Base-by-base conservation (phyloP, 2,888 invertebrate genomes). In the Drosophila cracens region DNA sequence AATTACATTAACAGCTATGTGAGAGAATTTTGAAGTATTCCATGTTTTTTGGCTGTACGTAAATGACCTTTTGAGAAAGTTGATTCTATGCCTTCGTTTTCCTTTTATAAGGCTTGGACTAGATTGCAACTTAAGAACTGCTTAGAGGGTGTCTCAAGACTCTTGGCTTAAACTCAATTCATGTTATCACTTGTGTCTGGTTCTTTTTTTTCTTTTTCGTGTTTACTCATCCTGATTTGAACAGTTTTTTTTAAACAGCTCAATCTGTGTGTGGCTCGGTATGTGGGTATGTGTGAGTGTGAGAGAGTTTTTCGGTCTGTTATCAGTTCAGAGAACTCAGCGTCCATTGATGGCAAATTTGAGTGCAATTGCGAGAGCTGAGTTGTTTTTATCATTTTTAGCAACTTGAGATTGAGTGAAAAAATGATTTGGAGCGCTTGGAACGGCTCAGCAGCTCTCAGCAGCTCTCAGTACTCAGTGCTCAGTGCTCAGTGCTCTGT, bases 291-390 rank as follows among this genome's bases (percentile, higher is more conserved):
- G 53, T 25, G 58, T 49, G 46, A 63, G 29, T 63, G 27, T 57
- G 29, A 52, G 13, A 1, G 53, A 34, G 54, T 57, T 56, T 46
- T 36, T 13, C 43, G 54, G 62, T 52, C 80, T 83, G 82, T 84
- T 84, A 84, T 84, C 83, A 84, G 83, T 83, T 83, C 74, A 78
- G 76, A 74, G 74, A 74, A 83, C 83, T 71, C 78, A 68, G 73
- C 78, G 82, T 74, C 85, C 87, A 83, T 85, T 83, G 83, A 86
- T 87, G 87, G 87, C 77, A 85, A 79, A 76, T 81, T 84, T 87
- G 87, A 87, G 86, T 51, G 70, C 48, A 64, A 48, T 54, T 34
- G 49, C 57, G 62, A 46, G 52, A 43, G 49, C 62, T 74, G 82
- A 83, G 70, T 63, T 72, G 65, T 54, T 27, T 60, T 60, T 58